phyloP scores from a whole-genome alignment of 2,888 invertebrate genomes.

The Idaea straminata region DNA sequence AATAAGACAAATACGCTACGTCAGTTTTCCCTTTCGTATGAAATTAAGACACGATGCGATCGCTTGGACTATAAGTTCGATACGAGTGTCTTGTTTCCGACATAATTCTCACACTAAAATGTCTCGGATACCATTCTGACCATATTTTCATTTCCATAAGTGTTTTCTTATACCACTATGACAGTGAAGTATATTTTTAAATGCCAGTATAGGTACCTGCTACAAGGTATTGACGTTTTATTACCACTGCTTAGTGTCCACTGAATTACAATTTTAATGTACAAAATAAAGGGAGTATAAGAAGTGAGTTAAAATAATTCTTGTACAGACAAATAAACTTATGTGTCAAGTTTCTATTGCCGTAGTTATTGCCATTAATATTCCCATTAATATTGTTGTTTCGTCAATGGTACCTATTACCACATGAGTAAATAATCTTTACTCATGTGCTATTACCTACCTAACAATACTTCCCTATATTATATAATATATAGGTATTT shows the following conservation, averaged over 20 bases:
- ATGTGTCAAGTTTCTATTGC: too few species aligned
- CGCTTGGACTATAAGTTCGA: not conserved
- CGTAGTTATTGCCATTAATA: too few species aligned
- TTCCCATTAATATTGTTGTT: too few species aligned
- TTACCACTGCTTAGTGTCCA: not conserved
- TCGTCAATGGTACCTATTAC: too few species aligned
- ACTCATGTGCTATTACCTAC: too few species aligned
- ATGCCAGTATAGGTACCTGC: not conserved
- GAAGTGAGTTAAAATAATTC: too few species aligned
- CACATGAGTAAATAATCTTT: too few species aligned
- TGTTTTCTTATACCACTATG: slow-evolving; percentile 5
- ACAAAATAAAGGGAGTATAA: too few species aligned
- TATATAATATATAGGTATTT: too few species aligned
- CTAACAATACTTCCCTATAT: too few species aligned
- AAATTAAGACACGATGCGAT: not conserved
- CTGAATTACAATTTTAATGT: too few species aligned
- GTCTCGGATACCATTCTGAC: slow-evolving; percentile 21
- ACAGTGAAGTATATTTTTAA: not conserved
- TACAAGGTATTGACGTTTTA: not conserved
- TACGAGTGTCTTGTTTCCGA: not conserved
- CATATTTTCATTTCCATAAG: slow-evolving; percentile 17
- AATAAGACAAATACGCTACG: not conserved
- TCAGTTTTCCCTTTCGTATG: not conserved
- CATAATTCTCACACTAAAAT: slow-evolving; percentile 20
- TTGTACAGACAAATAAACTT: too few species aligned